A percentile compares a stretch with the other conserved stretches of the same genome.
Conservation (phyloP, 2,797 vertebrate species). For the Prunella strophiata region DNA sequence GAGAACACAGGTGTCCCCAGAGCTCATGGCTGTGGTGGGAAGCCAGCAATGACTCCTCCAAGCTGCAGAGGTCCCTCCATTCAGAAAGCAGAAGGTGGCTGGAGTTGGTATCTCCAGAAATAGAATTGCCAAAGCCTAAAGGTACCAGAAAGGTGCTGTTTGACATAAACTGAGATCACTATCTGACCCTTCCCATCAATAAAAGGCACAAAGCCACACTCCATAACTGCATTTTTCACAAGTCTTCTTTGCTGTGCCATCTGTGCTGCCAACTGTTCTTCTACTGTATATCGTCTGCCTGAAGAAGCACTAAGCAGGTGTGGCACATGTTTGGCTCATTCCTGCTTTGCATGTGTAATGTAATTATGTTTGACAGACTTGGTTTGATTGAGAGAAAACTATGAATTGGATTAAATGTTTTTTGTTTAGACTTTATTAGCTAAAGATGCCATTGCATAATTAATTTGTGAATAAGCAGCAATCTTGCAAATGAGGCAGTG, state of each 20-base stretch:
- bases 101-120: background rate
- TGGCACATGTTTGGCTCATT: constrained; percentile 71
- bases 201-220: constrained; percentile 30
- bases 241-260: constrained; percentile 70
- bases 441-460: constrained; percentile 76
- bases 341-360: constrained; percentile 76
- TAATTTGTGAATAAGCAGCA: constrained; percentile 75
- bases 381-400: constrained; percentile 66
- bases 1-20: background rate
- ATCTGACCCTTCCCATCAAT: constrained; percentile 19
- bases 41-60: background rate
- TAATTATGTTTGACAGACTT: constrained; percentile 79
- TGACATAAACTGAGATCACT: background rate
- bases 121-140: constrained; percentile 1
- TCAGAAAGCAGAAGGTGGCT: background rate
- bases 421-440: constrained; percentile 81
- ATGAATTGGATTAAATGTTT: constrained; percentile 78
- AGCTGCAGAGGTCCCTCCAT: background rate
- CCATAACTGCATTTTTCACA: constrained; percentile 53
- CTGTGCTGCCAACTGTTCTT: constrained; percentile 77
- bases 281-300: constrained; percentile 53
- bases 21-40: background rate
- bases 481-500: constrained; percentile 70
- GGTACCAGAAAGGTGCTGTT: constrained; percentile 16
- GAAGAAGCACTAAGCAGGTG: constrained; percentile 77